phyloP scores from a whole-genome alignment of 2,797 vertebrate species.

The Falco biarmicus region DNA sequence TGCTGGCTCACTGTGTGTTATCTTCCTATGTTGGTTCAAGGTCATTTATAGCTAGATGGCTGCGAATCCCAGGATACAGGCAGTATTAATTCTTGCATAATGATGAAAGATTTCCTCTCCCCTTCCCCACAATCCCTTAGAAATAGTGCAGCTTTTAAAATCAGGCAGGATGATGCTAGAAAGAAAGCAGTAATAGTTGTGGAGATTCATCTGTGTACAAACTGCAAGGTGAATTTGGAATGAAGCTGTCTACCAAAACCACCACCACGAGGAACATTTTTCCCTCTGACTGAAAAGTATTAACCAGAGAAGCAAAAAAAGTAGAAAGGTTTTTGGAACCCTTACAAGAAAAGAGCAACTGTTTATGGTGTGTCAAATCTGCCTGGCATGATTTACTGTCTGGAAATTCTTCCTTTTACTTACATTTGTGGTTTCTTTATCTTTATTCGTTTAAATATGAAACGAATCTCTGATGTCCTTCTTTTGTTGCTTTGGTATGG shows the following conservation, averaged over 20 bases:
- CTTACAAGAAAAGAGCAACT: neutral
- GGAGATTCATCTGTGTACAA: neutral
- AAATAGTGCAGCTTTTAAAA: neutral
- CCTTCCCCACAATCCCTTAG: neutral
- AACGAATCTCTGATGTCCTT: neutral
- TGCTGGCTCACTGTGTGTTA: neutral
- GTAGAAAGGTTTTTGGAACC: neutral
- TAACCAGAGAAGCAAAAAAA: neutral
- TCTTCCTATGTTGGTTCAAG: neutral
- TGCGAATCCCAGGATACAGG: neutral
- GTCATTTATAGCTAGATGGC: neutral
- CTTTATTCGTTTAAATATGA: neutral
- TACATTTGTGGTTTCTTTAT: neutral
- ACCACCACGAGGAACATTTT: neutral
- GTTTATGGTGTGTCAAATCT: neutral
- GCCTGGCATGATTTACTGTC: neutral
- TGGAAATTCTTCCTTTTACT: conserved; percentile 1
- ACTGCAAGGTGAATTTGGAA: neutral
- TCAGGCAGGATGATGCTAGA: neutral
- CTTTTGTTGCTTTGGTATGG: neutral
- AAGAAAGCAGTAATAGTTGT: neutral
- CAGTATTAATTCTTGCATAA: neutral
- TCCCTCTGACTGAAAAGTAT: neutral
- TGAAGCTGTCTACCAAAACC: neutral
- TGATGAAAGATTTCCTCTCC: neutral